phyloP scores from a whole-genome alignment of 35 echinoderm and acorn worm species.

The Strongylocentrotus purpuratus region DNA sequence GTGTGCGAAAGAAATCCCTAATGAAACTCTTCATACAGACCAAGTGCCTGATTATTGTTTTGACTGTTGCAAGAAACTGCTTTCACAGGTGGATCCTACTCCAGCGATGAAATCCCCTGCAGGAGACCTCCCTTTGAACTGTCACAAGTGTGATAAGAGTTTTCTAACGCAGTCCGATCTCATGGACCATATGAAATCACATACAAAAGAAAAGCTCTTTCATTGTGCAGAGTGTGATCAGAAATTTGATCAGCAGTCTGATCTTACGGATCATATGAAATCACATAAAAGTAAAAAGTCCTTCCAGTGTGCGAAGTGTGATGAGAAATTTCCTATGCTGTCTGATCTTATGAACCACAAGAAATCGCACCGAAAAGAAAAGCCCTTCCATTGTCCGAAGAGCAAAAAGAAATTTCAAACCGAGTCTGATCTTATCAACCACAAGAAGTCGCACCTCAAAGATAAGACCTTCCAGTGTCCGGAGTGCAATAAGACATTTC shows the following conservation, averaged over 20 bases:
- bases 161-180: background rate
- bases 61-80: background rate
- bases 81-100: background rate
- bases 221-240: background rate
- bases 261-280: background rate
- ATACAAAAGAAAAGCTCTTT: background rate
- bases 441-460: too few species aligned
- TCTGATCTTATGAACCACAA: background rate
- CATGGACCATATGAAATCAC: background rate
- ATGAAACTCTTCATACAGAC: background rate
- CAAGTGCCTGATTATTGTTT: background rate
- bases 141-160: background rate
- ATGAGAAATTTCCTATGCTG: background rate
- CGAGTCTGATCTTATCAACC: background rate
- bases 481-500: background rate
- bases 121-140: background rate
- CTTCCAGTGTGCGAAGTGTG: background rate
- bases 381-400: background rate
- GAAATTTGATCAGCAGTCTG: background rate
- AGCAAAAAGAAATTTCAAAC: background rate
- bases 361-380: background rate
- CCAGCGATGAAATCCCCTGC: background rate
- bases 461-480: too few species aligned
- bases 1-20: background rate
- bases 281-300: background rate